phyloP scores from a whole-genome alignment of 2,113 vertebrate genomes.

The Chrysochloris asiatica region DNA sequence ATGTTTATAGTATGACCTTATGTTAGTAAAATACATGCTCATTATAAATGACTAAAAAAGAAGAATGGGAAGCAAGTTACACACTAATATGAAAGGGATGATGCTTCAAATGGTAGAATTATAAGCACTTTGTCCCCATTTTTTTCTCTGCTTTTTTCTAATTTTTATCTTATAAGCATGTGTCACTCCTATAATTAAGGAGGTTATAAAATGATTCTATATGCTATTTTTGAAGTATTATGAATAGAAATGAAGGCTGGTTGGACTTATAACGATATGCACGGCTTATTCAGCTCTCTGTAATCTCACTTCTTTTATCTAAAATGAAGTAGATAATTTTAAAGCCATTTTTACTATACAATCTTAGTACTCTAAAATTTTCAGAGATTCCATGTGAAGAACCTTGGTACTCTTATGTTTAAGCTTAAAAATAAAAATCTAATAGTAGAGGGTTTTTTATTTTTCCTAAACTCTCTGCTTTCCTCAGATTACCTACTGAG shows the following conservation, averaged over 20 bases:
- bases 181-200: constrained; percentile 15
- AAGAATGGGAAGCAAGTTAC: neutral
- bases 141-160: neutral
- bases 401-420: neutral
- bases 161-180: neutral
- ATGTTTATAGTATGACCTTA: neutral
- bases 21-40: constrained; percentile 25
- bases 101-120: neutral
- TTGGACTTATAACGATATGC: neutral
- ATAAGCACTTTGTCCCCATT: neutral
- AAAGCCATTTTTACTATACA: constrained; percentile 13
- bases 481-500: neutral
- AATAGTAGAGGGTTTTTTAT: neutral
- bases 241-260: constrained; percentile 4
- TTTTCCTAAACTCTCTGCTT: neutral
- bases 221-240: neutral
- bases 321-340: neutral
- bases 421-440: constrained; percentile 50
- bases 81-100: neutral
- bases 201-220: neutral
- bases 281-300: neutral
- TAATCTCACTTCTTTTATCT: neutral
- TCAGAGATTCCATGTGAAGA: neutral
- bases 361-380: neutral
- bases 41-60: neutral